Base-by-base conservation (phyloP, 2,888 invertebrate species). In the Chrysomela aeneicollis region DNA sequence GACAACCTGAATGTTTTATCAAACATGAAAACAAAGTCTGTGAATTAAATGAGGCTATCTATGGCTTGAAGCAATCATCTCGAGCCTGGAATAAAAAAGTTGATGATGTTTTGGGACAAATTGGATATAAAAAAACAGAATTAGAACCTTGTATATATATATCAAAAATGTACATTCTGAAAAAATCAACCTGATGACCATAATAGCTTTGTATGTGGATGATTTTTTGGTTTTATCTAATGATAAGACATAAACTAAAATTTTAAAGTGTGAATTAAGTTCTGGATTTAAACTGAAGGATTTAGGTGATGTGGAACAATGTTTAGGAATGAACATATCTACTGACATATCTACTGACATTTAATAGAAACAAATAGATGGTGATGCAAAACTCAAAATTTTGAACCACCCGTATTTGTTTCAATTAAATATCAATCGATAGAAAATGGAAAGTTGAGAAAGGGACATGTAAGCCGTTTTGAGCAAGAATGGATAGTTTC, bases 161-260 rank as follows among this genome's bases (percentile, higher is more conserved):
- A 63, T 59, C 4, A 71, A 71, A 19, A 37, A 59, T 22, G 58
- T 15, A 12, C 2, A 42, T 42, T 42, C 15, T 42, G 6, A 15
- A 10, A 12, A 50, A 35, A 53, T 57, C 57, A 19, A 46, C 37
- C 12, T 35, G 1, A 51, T 63, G 50, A 70, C 66, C 9, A 58
- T 69, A 37, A 18, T 72, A 50, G 69, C 70, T 12, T 42, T 70
- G n/a, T 70, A 68, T 42, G 15, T 42, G 4, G 42, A 42, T 66
- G 69, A 72, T 64, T 72, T 71, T 57, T 68, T 70, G 50, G 59
- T 71, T 59, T 69, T 72, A 63, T 66, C 62, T 21, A 72, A 67
- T 52, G 18, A 59, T 57, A 35, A 55, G 8, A 12, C 6, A 49
- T 51, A 51, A 61, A 63, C 64, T 51, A 22, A 57, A 51, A 19